Evolutionary conservation across 2,113 vertebrate genomes (phyloP).

Genomic region (Cervus canadensis): DNA sequence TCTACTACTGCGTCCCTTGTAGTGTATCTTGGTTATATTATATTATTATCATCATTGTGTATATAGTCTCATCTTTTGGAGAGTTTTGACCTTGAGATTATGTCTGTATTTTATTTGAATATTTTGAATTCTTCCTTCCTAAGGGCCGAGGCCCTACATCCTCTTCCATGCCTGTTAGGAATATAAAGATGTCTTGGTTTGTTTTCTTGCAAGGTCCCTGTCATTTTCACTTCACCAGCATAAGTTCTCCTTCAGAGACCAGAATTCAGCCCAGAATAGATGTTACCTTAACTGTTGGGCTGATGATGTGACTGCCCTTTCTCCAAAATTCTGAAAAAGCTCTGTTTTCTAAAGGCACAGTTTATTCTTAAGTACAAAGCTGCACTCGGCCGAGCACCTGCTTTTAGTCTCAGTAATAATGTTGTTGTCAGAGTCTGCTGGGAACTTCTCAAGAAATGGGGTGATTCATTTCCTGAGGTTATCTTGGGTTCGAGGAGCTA

Average conservation of each 20-base stretch:
- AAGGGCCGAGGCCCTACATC: not conserved
- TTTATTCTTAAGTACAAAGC: not conserved
- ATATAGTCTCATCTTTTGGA: not conserved
- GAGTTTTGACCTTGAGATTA: not conserved
- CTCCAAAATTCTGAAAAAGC: not conserved
- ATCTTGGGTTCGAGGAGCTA: not conserved
- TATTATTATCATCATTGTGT: not conserved
- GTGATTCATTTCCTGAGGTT: conserved; percentile 29
- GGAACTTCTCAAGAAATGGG: not conserved
- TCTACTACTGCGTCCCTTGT: not conserved
- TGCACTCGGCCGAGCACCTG: not conserved
- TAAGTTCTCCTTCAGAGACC: not conserved
- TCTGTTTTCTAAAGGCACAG: not conserved
- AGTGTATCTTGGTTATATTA: not conserved
- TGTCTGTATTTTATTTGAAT: not conserved
- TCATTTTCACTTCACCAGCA: not conserved
- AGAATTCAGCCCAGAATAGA: not conserved
- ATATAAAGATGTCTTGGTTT: not conserved
- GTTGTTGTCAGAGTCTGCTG: not conserved
- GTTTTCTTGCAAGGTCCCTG: not conserved
- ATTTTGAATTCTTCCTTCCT: not conserved
- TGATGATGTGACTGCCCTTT: not conserved
- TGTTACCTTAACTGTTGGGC: not conserved
- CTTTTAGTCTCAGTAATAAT: not conserved
- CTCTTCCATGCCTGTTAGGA: not conserved